These are phyloP conservation scores for Caerostris extrusa DNA, from an alignment of 1,140 invertebrate genomes.

Conservation along the genomic window DNA sequence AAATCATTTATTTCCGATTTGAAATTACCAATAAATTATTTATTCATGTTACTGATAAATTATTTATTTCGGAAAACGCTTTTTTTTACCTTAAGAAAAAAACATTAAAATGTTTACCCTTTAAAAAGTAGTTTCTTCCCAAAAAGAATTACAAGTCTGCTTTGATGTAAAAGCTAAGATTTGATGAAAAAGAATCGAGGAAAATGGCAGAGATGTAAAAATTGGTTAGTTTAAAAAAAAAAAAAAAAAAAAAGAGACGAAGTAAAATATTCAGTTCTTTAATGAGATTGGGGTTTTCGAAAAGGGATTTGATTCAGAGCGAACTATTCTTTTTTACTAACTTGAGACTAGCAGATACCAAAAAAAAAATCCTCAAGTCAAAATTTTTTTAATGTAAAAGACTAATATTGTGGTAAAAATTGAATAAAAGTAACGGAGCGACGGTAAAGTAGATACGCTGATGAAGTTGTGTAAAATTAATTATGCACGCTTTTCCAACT, in stretches of 20 bases:
- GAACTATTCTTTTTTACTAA: not conserved
- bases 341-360: not conserved
- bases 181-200: not conserved
- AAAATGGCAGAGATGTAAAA: not conserved
- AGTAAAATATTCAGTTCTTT: conserved; percentile 14
- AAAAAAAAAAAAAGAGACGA: not conserved
- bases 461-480: not conserved
- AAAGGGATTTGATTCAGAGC: not conserved
- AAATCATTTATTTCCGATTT: too few species aligned
- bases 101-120: not conserved
- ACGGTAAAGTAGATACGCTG: not conserved
- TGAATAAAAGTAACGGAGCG: not conserved
- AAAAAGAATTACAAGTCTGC: not conserved
- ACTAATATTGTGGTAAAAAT: not conserved
- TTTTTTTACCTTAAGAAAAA: too few species aligned
- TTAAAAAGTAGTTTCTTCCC: not conserved
- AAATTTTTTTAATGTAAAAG: not conserved
- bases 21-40: too few species aligned
- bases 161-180: not conserved
- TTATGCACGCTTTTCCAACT: not conserved
- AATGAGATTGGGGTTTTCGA: conserved; percentile 12
- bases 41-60: too few species aligned
- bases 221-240: too few species aligned
- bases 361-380: not conserved
- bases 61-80: too few species aligned